phyloP scores from a whole-genome alignment of 2,888 invertebrate genomes.

The Malthinus seriepunctatus region DNA sequence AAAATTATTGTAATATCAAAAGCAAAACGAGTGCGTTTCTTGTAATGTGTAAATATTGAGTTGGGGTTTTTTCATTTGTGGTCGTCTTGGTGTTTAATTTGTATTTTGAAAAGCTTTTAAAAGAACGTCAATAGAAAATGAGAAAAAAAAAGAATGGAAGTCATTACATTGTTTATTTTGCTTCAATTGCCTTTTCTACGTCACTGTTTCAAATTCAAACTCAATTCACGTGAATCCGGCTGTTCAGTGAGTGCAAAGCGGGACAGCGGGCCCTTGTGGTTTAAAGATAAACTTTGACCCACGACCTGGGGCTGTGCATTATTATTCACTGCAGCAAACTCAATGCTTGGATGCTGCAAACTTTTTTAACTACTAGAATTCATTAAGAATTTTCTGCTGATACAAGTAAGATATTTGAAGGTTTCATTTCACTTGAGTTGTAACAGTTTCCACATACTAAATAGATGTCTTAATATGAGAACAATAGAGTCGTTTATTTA shows the following conservation, averaged over 20 bases:
- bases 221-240: slow-evolving; percentile 39
- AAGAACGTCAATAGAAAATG: slow-evolving; percentile 33
- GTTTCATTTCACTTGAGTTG: slow-evolving; percentile 54
- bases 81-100: slow-evolving; percentile 20
- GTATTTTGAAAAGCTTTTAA: slow-evolving; percentile 30
- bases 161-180: slow-evolving; percentile 36
- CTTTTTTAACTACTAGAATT: slow-evolving; percentile 56
- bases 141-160: slow-evolving; percentile 24
- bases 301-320: slow-evolving; percentile 48
- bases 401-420: slow-evolving; percentile 54
- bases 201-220: slow-evolving; percentile 37
- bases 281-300: slow-evolving; percentile 49
- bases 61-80: slow-evolving; percentile 12
- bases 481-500: slow-evolving; percentile 14
- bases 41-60: slow-evolving; percentile 12
- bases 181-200: slow-evolving; percentile 24
- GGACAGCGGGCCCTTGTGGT: slow-evolving; percentile 42
- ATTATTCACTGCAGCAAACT: slow-evolving; percentile 54
- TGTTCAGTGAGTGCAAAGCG: slow-evolving; percentile 32
- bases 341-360: slow-evolving; percentile 54
- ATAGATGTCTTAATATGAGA: slow-evolving; percentile 38
- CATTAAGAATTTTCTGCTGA: slow-evolving; percentile 55
- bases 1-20: too few species aligned
- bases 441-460: slow-evolving; percentile 51
- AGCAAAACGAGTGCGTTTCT: too few species aligned